Base-by-base conservation (phyloP, 2,888 invertebrate genomes). In the Caenorhabditis sp. region DNA sequence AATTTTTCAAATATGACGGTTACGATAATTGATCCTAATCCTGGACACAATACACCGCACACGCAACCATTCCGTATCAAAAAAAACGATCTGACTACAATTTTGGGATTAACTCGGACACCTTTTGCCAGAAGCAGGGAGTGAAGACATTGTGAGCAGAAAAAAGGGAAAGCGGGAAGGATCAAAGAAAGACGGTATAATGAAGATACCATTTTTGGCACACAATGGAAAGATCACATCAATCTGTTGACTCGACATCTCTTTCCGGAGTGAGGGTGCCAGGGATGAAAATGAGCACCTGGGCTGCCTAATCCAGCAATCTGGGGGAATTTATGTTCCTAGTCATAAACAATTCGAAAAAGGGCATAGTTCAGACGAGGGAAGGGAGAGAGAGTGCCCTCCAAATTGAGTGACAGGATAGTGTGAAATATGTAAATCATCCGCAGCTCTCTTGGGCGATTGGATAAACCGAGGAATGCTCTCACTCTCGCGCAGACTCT, bases 371-470 rank as follows among this genome's bases (percentile, higher is more conserved):
- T 54, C 24, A 54, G 59, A 14, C 22, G 16, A 22, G 16, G n/a
- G n/a, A n/a, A n/a, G n/a, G n/a, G 41, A 69, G 61, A 49, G 14
- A 31, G 12, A 22, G 26, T 38, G 49, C 54, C 24, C 44, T 0
- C n/a, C 19, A 28, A 49, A 56, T 26, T 19, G 73, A 31, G 63
- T 64, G 79, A 79, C 69, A 69, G 77, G 74, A 72, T 70, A 70
- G 79, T 72, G 79, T 63, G 72, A 79, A 79, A 79, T 79, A 72
- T 70, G 79, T 70, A 79, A 72, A 72, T 70, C 79, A 70, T 79
- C 70, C 63, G 19, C 12, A 51, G 66, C 63, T 41, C 41, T 31
- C 24, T 2, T 10, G 8, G 16, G 47, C 26, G 47, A 51, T 66
- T 54, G 61, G 63, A 73, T 75, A 56, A 75, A 75, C 64, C 74